Conservation (phyloP, 2,797 vertebrate genomes). For the Microctenopoma steveboyesi region DNA sequence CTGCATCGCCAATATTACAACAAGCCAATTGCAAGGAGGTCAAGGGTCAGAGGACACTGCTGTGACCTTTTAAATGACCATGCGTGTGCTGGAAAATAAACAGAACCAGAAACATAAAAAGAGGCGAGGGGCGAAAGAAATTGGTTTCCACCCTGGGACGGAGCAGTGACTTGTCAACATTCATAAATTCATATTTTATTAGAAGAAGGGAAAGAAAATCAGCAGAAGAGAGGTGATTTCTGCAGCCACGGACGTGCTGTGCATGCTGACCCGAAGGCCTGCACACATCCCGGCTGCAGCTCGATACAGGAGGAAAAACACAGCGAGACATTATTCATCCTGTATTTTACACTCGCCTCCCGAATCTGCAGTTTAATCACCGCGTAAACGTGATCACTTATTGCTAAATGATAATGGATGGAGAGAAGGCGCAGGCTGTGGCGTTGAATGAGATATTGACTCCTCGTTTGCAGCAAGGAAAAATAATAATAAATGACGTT, state of each 20-base stretch:
- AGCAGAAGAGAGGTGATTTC: conserved; percentile 21
- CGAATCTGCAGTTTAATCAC: conserved; percentile 65
- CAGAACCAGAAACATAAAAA: neutral
- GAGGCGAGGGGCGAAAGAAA: neutral
- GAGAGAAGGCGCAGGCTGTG: conserved; percentile 20
- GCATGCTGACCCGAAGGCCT: conserved; percentile 40
- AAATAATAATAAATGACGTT: conserved; percentile 18
- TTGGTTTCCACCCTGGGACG: neutral
- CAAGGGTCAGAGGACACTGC: conserved; percentile 56
- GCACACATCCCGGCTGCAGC: conserved; percentile 8
- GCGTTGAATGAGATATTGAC: conserved; percentile 63
- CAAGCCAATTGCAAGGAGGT: conserved; percentile 39
- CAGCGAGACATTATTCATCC: conserved; percentile 42
- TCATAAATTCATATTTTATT: conserved; percentile 62
- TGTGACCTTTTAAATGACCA: conserved; percentile 56
- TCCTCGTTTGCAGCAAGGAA: conserved; percentile 34
- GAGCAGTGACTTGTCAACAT: conserved; percentile 33
- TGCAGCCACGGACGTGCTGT: conserved; percentile 33
- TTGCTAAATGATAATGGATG: conserved; percentile 65
- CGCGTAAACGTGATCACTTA: conserved; percentile 60
- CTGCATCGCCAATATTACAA: conserved; percentile 44
- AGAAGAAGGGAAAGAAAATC: neutral
- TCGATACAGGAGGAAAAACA: conserved; percentile 15
- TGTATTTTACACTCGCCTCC: conserved; percentile 20
- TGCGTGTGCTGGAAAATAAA: conserved; percentile 25